A percentile compares a stretch with the other conserved stretches of the same genome.
These are phyloP conservation scores for Myanophis thanlyinensis DNA, from an alignment of 2,113 vertebrate species.

Conservation along the genomic window DNA sequence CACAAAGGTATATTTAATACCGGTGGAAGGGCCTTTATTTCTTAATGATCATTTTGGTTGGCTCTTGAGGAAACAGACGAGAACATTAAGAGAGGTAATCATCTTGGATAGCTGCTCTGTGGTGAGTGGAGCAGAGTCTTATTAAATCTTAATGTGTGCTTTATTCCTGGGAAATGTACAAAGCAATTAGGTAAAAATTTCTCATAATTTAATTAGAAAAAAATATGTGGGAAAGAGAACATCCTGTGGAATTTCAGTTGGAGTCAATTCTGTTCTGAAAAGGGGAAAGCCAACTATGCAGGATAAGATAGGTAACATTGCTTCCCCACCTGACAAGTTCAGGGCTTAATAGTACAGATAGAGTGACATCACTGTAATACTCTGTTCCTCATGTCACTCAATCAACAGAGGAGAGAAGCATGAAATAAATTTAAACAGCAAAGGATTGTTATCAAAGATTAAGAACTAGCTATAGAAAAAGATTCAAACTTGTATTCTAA, in stretches of 20 bases:
- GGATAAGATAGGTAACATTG: not conserved
- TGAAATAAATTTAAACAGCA: not conserved
- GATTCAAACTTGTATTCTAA: not conserved
- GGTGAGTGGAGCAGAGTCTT: not conserved
- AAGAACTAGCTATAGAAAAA: not conserved
- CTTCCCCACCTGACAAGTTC: not conserved
- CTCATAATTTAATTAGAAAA: not conserved
- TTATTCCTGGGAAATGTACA: constrained; percentile 16
- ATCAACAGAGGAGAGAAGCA: not conserved
- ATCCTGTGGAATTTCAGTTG: not conserved
- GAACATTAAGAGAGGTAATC: constrained; percentile 23
- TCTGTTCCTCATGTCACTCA: not conserved
- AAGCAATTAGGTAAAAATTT: not conserved
- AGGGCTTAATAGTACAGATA: not conserved
- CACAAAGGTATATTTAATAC: constrained; percentile 21
- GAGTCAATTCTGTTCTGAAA: not conserved
- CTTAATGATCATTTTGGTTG: constrained; percentile 31
- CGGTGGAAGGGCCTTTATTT: constrained; percentile 14
- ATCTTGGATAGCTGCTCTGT: constrained; percentile 17
- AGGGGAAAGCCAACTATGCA: not conserved
- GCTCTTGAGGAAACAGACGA: constrained; percentile 13
- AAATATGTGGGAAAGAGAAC: not conserved
- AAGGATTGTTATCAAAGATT: not conserved
- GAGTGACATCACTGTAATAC: not conserved
- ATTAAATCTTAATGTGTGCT: constrained; percentile 17